Base-by-base conservation (phyloP, 2,113 vertebrate genomes). In the Cyprinodon brontotheroides region DNA sequence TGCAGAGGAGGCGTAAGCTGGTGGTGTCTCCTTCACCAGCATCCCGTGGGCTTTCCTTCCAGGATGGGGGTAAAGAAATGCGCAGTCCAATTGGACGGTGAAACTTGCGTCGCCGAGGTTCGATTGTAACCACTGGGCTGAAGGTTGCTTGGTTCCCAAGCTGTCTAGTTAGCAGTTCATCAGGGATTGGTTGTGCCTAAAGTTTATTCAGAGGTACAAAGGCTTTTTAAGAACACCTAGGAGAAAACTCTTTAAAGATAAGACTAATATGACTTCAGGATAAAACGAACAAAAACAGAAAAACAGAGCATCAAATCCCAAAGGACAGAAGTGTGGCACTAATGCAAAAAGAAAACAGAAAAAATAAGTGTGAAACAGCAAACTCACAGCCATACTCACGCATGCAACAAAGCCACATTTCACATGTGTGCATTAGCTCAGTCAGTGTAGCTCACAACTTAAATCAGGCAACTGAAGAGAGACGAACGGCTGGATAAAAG, bases 81-180 rank as follows among this genome's bases (percentile, higher is more conserved):
- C 97, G 96, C 71, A 99, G 91, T 0, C 97, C 97, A 0, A 99
- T 99, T 74, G 98, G 98, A 4, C 97, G 95, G 87, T 99, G 98
- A 85, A 99, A 99, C 87, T 99, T 99, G 80, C 98, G 96, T 48
- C 98, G 93, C 1, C 98, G 94, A 0, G 98, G 98, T 77, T 99
- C 98, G 75, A 99, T 97, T 0, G 98, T 99, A 66, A 99, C 97
- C 0, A 99, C 97, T 9, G 98, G 98, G 90, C 98, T 98, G 95
- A 99, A 99, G 0, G 98, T 98, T 0, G 98, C 98, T 91, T 99
- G 97, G 91, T 98, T 99, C 61, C 98, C 98, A 65, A 99, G 95
- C 62, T 99, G 95, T 75, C 96, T 95, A 2, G 97, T 98, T 87
- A 99, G 96, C 77, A 99, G 85, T 74, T 99, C 98, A 0, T 99